phyloP scores from a whole-genome alignment of 2,888 invertebrate genomes.

The Sympetrum striolatum region DNA sequence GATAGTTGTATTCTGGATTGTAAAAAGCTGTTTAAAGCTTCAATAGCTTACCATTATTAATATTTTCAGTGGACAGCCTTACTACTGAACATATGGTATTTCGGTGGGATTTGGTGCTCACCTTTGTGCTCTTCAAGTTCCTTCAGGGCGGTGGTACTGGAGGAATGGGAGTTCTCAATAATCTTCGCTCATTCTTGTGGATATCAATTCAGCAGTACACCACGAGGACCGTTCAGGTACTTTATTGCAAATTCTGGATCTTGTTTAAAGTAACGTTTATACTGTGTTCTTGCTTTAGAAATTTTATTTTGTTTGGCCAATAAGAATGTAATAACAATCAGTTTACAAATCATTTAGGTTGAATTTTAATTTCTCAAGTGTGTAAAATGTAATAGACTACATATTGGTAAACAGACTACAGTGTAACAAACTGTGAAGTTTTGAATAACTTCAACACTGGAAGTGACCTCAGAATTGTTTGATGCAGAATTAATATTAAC shows the following conservation, averaged over 20 bases:
- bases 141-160: constrained; percentile 95
- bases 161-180: constrained; percentile 91
- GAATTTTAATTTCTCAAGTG: no score
- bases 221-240: constrained; percentile 86
- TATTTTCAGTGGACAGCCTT: constrained; percentile 79
- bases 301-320: neutral
- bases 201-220: constrained; percentile 95
- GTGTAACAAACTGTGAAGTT: no score
- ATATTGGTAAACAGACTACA: no score
- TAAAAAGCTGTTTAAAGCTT: no score
- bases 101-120: constrained; percentile 88
- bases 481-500: no score
- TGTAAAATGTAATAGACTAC: no score
- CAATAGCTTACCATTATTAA: constrained; percentile 46
- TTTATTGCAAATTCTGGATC: constrained; percentile 50
- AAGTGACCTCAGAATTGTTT: no score
- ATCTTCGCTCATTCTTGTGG: constrained; percentile 91
- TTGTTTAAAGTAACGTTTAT: constrained; percentile 1
- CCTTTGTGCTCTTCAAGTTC: constrained; percentile 88
- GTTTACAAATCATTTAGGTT: no score
- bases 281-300: neutral
- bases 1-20: no score
- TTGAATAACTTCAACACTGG: no score
- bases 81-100: constrained; percentile 64
- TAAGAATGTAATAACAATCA: neutral